These are phyloP conservation scores for roundworm (Caenorhabditis elegans) DNA, from an alignment of 1,140 invertebrate species.

Conservation along the genomic window DNA sequence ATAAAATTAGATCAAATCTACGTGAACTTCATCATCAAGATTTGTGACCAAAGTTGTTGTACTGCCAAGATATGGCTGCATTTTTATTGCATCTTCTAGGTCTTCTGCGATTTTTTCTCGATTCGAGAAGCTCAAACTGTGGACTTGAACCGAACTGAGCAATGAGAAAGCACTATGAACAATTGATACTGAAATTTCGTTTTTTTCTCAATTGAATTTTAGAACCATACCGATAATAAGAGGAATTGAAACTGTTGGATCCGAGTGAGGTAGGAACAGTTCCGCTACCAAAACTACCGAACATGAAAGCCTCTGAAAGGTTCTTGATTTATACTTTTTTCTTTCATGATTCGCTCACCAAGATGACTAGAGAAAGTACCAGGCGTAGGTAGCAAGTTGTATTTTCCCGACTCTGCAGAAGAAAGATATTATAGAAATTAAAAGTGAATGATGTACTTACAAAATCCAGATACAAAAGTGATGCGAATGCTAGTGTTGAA, in stretches of 20 bases:
- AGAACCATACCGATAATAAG: not conserved
- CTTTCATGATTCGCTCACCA: not conserved
- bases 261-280: not conserved
- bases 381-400: not conserved
- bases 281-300: not conserved
- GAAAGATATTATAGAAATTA: not conserved
- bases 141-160: not conserved
- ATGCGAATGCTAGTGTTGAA: not conserved
- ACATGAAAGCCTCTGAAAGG: conserved; percentile 1
- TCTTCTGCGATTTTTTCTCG: not conserved
- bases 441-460: no score
- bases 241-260: conserved; percentile 6
- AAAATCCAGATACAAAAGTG: conserved; percentile 16
- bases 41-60: not conserved
- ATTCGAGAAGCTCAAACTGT: not conserved
- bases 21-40: not conserved
- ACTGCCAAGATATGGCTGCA: not conserved
- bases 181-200: not conserved
- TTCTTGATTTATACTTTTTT: not conserved
- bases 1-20: not conserved
- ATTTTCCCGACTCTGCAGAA: not conserved
- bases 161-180: not conserved
- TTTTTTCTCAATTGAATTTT: no score
- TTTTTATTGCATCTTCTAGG: not conserved
- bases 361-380: not conserved